These are phyloP conservation scores for Sebastes umbrosus DNA, from an alignment of 2,797 vertebrate genomes.

Conservation along the genomic window DNA sequence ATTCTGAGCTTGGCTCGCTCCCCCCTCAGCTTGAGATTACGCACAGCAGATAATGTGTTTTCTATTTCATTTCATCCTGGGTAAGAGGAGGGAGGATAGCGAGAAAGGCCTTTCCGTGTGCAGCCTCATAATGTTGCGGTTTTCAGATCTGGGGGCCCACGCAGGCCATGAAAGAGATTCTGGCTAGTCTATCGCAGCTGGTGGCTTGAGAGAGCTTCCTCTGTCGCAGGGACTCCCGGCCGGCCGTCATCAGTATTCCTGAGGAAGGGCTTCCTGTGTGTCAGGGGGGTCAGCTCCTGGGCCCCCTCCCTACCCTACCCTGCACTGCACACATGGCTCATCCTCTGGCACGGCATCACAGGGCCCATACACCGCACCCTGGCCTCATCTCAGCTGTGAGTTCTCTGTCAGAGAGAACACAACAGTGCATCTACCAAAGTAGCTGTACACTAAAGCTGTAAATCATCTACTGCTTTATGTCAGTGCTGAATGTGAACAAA, in stretches of 20 bases:
- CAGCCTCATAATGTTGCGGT: conserved; percentile 72
- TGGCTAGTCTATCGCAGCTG: conserved; percentile 83
- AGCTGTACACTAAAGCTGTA: conserved; percentile 27
- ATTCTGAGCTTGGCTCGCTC: conserved; percentile 31
- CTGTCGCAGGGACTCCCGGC: conserved; percentile 74
- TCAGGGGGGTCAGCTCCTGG: conserved; percentile 62
- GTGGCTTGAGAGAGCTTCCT: conserved; percentile 84
- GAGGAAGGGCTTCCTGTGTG: conserved; percentile 81
- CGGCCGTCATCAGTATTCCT: conserved; percentile 83
- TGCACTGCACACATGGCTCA: conserved; percentile 69
- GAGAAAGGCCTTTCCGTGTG: conserved; percentile 65
- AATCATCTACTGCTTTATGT: conserved; percentile 24
- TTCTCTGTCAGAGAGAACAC: conserved; percentile 40
- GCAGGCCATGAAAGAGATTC: conserved; percentile 80
- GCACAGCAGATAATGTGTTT: conserved; percentile 70
- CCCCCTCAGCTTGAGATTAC: conserved; percentile 43
- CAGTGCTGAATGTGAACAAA: not conserved
- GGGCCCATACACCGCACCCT: conserved; percentile 49
- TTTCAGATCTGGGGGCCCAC: conserved; percentile 64
- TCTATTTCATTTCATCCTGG: conserved; percentile 67
- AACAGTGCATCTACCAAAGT: conserved; percentile 42
- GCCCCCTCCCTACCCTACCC: conserved; percentile 27
- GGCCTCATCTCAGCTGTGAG: conserved; percentile 52
- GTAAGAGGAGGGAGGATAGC: conserved; percentile 46
- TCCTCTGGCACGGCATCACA: conserved; percentile 80